Evolutionary conservation across 2,797 vertebrate species (phyloP), one percentile per base, ranked within the genome.

Genomic region (Poecilia wingei): DNA sequence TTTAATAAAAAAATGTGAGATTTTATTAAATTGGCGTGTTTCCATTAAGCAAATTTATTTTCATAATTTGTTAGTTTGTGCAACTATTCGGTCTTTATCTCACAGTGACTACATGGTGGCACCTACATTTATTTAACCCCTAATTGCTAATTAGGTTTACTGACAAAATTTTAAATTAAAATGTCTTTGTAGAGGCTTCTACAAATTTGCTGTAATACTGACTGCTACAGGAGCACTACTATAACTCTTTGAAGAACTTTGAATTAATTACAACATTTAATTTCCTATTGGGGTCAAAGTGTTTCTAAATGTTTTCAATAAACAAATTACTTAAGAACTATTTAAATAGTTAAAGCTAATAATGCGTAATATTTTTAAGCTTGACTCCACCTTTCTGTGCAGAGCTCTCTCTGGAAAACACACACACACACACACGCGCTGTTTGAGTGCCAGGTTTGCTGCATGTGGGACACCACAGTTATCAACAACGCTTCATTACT

Each of bases 401-500:
- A 82, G 49, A 86, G 86, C 69, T 81, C 53, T 76, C 81, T 81
- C 81, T 77, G 68, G 68, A 22, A 51, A 51, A 51, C 28, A 59
- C 36, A 61, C 70, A 59, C 81, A 81, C 64, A 59, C 53, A 68
- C 72, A n/a, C n/a, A n/a, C n/a, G n/a, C n/a, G 57, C 75, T 53
- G 75, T 47, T 61, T 81, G 76, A 80, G 81, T 81, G 85, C 87
- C 84, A 83, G 84, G 31, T 75, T 83, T 78, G 1, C 85, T 81
- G 87, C 85, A 77, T 87, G 86, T 84, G 89, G 87, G 82, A 78
- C 80, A 77, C 87, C 82, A 72, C 73, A 77, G 88, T 89, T 91
- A 91, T 93, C 86, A 91, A 82, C 70, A 80, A 90, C 74, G 88
- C 75, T 88, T 93, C 87, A 94, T 94, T 95, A 89, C 92, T 80